Evolutionary conservation across 2,888 invertebrate species (phyloP), one percentile per base, ranked within the genome.

Genomic region (Ceratothoa steindachneri): DNA sequence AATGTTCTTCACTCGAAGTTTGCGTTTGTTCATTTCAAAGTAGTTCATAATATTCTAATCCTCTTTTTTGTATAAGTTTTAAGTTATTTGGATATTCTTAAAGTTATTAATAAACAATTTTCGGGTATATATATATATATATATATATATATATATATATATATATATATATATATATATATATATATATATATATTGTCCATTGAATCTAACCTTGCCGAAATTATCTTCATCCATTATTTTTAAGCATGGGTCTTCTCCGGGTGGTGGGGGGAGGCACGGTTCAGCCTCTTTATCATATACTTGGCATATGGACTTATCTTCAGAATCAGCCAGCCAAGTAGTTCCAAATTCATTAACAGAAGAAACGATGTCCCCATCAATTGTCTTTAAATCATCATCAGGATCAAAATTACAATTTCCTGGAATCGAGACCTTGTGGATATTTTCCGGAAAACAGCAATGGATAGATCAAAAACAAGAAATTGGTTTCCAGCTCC

Each of bases 291-390:
- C 82, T 73, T 84, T 82, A 52, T 83, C 80, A 0, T 74, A 51
- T 12, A 79, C 71, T 1, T 74, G 72, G 41, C 79, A 79, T 22
- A 29, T 30, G n/a, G 24, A 24, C 15, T n/a, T 30, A 9, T 65
- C 31, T 41, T 77, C 77, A 15, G 30, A 71, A 76, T 84, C 81
- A 9, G 81, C 82, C 81, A 87, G 81, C 93, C 93, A 94, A 80
- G 90, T 89, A 77, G 90, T 88, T 0, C 91, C 93, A 83, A 94
- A 93, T 80, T 90, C 89, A 29, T 87, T 87, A 0, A 89, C 89
- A 65, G 87, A 89, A 67, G 86, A 83, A 0, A 90, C 88, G 0
- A 86, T 82, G 0, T 82, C 82, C 0, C 93, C 93, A 60, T 83
- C 80, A 5, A 78, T 72, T n/a, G 80, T 82, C 55, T 80, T 82